A percentile compares a stretch with the other conserved stretches of the same genome.
Conservation (phyloP, 2,113 vertebrate species). For the Corythornis vintsioides region DNA sequence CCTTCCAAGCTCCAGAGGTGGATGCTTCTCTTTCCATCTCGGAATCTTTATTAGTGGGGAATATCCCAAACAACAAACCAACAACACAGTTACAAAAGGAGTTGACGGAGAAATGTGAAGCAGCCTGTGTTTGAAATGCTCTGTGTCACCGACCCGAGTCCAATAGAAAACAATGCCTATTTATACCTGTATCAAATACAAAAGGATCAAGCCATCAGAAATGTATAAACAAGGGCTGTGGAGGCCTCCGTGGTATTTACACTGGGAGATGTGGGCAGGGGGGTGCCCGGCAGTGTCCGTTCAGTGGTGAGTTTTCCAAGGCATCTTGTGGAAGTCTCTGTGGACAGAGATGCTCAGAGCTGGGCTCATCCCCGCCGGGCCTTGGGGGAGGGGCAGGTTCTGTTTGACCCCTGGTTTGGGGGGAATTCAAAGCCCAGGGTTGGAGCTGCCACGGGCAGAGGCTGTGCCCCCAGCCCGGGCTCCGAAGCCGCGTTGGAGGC, state of each 20-base stretch:
- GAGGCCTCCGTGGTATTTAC: conserved; percentile 50
- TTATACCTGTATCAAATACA: conserved; percentile 72
- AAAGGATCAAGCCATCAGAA: conserved; percentile 71
- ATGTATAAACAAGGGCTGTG: conserved; percentile 70
- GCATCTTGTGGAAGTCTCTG: neutral
- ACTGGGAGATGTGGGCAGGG: neutral
- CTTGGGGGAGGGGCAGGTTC: neutral
- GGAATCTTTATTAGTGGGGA: conserved; percentile 72
- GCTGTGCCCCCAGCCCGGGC: neutral
- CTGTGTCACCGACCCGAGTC: conserved; percentile 71
- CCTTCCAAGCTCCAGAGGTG: neutral
- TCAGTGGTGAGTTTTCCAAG: neutral
- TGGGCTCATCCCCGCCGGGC: neutral
- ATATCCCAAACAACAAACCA: conserved; percentile 71
- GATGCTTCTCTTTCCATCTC: neutral
- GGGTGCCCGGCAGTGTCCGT: conserved; percentile 2
- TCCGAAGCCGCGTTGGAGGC: neutral
- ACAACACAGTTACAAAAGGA: conserved; percentile 73
- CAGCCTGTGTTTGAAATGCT: conserved; percentile 83
- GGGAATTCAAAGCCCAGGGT: neutral
- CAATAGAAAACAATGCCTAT: conserved; percentile 75
- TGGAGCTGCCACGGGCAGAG: neutral
- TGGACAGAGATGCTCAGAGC: neutral
- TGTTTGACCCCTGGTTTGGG: neutral
- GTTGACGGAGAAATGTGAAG: conserved; percentile 74